Evolutionary conservation across 1,140 invertebrate species (phyloP).

Genomic region (Ceratosolen solmsi): DNA sequence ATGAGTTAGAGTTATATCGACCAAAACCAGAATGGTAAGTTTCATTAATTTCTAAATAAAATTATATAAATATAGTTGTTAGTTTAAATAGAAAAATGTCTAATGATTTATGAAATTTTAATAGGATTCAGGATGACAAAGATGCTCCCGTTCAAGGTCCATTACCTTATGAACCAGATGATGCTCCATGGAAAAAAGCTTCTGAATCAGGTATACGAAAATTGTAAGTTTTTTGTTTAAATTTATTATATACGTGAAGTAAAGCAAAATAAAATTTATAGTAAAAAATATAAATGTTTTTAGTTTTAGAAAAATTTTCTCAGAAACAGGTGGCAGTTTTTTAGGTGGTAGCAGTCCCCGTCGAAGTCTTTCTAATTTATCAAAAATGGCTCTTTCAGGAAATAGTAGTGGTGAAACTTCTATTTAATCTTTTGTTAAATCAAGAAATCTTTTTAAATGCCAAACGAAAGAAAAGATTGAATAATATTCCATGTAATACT

Average conservation of each 20-base stretch:
- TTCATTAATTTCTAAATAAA: no score
- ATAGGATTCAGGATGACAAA: constrained; percentile 76
- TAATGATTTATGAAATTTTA: neutral
- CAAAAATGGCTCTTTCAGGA: constrained; percentile 80
- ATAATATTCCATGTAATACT: constrained; percentile 19
- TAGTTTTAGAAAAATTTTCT: constrained; percentile 83
- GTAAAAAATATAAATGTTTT: constrained; percentile 46
- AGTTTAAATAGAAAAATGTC: neutral
- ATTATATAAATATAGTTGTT: neutral
- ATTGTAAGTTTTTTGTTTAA: constrained; percentile 83
- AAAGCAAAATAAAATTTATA: neutral
- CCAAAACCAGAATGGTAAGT: constrained; percentile 69
- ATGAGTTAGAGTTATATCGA: constrained; percentile 85
- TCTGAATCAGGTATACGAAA: constrained; percentile 91
- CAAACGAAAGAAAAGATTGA: constrained; percentile 46
- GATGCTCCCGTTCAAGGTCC: constrained; percentile 95
- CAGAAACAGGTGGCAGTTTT: constrained; percentile 76
- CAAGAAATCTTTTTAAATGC: constrained; percentile 45
- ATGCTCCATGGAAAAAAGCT: constrained; percentile 91
- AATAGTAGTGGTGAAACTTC: constrained; percentile 68
- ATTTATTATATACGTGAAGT: constrained; percentile 15
- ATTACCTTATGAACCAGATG: constrained; percentile 94
- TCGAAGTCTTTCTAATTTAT: constrained; percentile 81
- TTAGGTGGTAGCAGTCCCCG: constrained; percentile 78
- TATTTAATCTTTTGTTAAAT: constrained; percentile 50